Base-by-base conservation (phyloP, 1,140 invertebrate species). In the Panulirus ornatus region DNA sequence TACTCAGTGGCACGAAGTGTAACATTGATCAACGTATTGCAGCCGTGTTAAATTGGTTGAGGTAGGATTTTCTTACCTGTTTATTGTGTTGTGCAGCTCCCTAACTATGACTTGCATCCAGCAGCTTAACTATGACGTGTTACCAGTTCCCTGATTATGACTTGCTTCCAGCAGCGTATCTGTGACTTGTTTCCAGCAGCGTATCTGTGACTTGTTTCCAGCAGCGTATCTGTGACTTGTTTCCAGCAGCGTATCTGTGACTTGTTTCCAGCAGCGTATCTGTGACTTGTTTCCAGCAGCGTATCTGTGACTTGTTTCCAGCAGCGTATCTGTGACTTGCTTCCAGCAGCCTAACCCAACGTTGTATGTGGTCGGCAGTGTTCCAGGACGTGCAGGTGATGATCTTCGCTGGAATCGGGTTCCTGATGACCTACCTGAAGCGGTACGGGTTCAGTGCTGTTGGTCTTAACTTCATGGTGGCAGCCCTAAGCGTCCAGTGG, bases 381-480 rank as follows among this genome's bases (percentile, higher is more conserved):
- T 99, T 98, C 93, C 97, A 99, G 95, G 98, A 98, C 94, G 96
- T 99, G 0, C 98, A 99, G 94, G 97, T 98, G 8, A 99, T 99
- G 98, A 98, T 99, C 93, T 99, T 98, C 94, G 96, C 99, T 92
- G 98, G 98, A 91, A 99, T 99, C 93, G 98, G 98, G 0, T 99
- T 98, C 93, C 94, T 99, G 88, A 99, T 99, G 98, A 98, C 98
- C 0, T 99, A 99, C 93, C 94, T 99, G 30, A 97, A 97, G 93
- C 96, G 96, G 92, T 99, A 99, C 93, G 97, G 97, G 38, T 98
- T 97, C 94, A 97, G 97, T 90, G 96, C 97, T 0, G 95, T 99
- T 0, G 97, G 97, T 0, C 95, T 98, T 91, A 99, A 98, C 92
- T 96, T 98, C 93, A 95, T 99, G 3, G 93, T 99, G 16, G 96